A percentile compares a stretch with the other conserved stretches of the same genome.
These are phyloP conservation scores for Chrysolina haemoptera DNA, from an alignment of 2,888 invertebrate species.

Conservation along the genomic window DNA sequence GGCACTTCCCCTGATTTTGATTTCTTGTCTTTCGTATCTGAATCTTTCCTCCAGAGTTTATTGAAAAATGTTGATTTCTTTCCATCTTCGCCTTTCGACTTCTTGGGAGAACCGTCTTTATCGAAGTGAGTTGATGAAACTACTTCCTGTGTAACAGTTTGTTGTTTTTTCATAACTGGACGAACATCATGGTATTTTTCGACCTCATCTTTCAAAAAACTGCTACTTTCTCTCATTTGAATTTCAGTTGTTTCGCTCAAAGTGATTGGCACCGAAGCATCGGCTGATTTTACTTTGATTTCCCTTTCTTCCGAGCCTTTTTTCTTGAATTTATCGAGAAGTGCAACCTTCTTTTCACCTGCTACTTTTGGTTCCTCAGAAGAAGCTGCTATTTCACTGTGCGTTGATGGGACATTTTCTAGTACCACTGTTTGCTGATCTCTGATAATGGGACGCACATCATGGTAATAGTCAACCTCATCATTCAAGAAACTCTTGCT, in stretches of 20 bases:
- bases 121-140: no score
- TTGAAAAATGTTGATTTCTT: no score
- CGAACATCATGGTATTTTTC: no score
- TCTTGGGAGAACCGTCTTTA: no score
- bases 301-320: conserved; percentile 53
- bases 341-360: conserved; percentile 43
- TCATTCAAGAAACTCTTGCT: conserved; percentile 51
- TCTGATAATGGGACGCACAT: conserved; percentile 47
- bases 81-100: no score
- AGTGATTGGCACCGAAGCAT: not conserved
- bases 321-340: conserved; percentile 57
- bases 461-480: conserved; percentile 54
- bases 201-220: no score
- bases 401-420: conserved; percentile 22
- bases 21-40: conserved; percentile 19
- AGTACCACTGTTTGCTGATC: conserved; percentile 30
- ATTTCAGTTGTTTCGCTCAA: conserved; percentile 1
- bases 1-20: not conserved
- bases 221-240: no score
- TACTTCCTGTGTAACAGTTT: no score
- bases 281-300: conserved; percentile 9
- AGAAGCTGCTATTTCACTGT: not conserved
- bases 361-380: conserved; percentile 15
- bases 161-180: no score
- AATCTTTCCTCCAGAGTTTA: conserved; percentile 31